Base-by-base conservation (phyloP, 2,797 vertebrate species). In the Kryptopterus vitreolus region DNA sequence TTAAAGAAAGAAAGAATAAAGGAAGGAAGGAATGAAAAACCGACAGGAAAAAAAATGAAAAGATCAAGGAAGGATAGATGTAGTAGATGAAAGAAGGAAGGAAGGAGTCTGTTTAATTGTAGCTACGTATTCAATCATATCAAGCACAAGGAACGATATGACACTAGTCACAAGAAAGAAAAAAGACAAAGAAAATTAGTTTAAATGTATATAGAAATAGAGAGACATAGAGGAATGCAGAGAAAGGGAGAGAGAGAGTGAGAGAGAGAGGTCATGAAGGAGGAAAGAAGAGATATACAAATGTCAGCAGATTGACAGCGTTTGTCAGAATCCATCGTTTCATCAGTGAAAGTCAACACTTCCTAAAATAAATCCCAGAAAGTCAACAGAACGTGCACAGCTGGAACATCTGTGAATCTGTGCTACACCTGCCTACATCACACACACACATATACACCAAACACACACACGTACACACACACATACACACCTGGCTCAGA, bases 401-500 rank as follows among this genome's bases (percentile, higher is more conserved):
- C 69, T 72, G 69, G 50, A 72, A 12, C 22, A 80, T 66, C 77
- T 31, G 26, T 18, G 22, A 52, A 61, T 31, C 63, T 31, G 52
- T 79, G 66, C 12, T 65, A 24, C 78, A 80, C 65, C 53, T 78
- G 76, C 76, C 66, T 79, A 31, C 76, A 77, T 35, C 22, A 48
- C 81, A 66, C n/a, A 13, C 66, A 62, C 62, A 68, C 82, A 83
- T 76, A 77, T 80, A 80, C 62, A 35, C 6, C 48, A 52, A 16
- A 53, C 22, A 58, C 20, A 65, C 31, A 63, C 31, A 65, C 62
- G n/a, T 33, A 46, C 65, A 46, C 65, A 69, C 65, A 68, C 81
- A 77, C 84, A 73, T 52, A 78, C 55, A 85, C 88, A 86, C 53
- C 24, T 50, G 29, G 46, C 79, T 80, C 13, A 13, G 77, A 68